Base-by-base conservation (phyloP, 2,888 invertebrate genomes). In the Chrysotoxum bicinctum region DNA sequence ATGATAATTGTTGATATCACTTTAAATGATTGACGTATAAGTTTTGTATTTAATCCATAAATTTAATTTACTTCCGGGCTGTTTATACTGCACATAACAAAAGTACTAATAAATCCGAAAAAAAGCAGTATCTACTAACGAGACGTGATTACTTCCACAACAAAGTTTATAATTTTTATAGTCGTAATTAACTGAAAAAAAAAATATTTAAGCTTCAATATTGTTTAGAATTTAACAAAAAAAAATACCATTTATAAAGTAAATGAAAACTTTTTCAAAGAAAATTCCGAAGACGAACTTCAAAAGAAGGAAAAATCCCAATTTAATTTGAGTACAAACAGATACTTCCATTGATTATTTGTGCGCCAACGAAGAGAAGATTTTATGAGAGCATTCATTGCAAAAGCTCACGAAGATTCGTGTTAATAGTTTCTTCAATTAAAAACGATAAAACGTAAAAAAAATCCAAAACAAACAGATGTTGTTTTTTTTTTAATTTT, bases 381-480 rank as follows among this genome's bases (percentile, higher is more conserved):
- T 64, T 83, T 72, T 84, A 75, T 70, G 58, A 75, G 72, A 72
- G 72, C 75, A 69, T 72, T 72, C 75, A 64, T 72, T 72, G 62
- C 66, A 52, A 66, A 80, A 85, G 60, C 72, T 30, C 80, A 75
- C 79, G 75, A 75, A 72, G 70, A 80, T 76, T 80, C 80, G 84
- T 80, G 80, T 80, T 80, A 80, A 85, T 85, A 85, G 75, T 70
- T 84, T 75, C 66, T 45, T 58, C 48, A 43, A 56, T 37, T 32
- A 69, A 45, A 69, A 40, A 64, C 52, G 0, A 30, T 5, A 60
- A 23, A 45, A 43, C 43, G 6, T 35, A 32, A 68, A 64, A 35
- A 43, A 19, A 21, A 37, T 23, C 40, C 19, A 16, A 26, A 52
- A 54, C 14, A 40, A 23, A 69, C 54, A 54, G 35, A 66, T 21